phyloP scores from a whole-genome alignment of 1,140 invertebrate species.

The Harlomillsia oculata region DNA sequence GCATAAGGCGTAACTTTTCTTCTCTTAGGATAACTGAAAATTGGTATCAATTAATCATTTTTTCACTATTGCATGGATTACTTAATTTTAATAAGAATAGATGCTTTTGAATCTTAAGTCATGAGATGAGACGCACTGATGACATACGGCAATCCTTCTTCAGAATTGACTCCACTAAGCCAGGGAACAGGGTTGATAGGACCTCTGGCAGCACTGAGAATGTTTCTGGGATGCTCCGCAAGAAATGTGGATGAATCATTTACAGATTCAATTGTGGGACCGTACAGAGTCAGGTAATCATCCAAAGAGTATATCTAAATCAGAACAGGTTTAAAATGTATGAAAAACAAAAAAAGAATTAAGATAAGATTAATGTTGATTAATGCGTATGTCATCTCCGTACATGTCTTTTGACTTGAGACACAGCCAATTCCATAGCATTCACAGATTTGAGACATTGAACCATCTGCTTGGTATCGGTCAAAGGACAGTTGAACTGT shows the following conservation, averaged over 20 bases:
- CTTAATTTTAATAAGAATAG: too few species aligned
- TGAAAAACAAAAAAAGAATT: too few species aligned
- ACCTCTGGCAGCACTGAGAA: constrained; percentile 5
- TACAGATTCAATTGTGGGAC: constrained; percentile 16
- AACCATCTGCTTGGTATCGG: constrained; percentile 10
- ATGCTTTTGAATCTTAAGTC: too few species aligned
- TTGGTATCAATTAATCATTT: too few species aligned
- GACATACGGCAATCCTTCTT: constrained; percentile 24
- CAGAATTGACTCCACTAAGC: constrained; percentile 19
- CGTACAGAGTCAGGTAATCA: constrained; percentile 9
- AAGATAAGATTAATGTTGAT: too few species aligned
- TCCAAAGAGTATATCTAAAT: constrained; percentile 5
- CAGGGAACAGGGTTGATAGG: constrained; percentile 18
- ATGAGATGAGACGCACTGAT: constrained; percentile 11
- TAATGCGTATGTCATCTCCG: too few species aligned
- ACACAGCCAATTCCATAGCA: too few species aligned
- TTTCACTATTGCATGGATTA: too few species aligned
- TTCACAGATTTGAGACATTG: constrained; percentile 21
- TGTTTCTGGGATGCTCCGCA: constrained; percentile 7
- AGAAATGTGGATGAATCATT: constrained; percentile 20
- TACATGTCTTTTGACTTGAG: too few species aligned
- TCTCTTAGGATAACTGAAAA: constrained; percentile 24
- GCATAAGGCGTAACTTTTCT: constrained; percentile 12
- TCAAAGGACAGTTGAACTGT: constrained; percentile 21
- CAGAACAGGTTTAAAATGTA: too few species aligned